Evolutionary conservation across 2,888 invertebrate genomes (phyloP).

Genomic region (Strigamia maritima): DNA sequence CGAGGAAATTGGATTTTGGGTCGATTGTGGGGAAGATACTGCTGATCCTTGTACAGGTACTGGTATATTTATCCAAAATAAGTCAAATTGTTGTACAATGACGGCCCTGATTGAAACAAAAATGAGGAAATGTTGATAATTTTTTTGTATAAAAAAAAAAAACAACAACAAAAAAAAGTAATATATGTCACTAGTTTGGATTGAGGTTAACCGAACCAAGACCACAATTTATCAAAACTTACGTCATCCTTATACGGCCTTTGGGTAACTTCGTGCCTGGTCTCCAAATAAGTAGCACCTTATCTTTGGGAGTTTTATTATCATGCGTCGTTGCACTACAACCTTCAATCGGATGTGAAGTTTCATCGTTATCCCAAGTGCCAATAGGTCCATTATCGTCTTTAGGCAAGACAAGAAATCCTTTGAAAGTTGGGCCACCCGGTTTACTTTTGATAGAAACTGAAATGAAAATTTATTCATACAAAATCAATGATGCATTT

Average conservation of each 20-base stretch:
- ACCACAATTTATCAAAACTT: neutral
- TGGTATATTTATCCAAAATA: neutral
- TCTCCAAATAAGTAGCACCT: constrained; percentile 8
- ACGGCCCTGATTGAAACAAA: neutral
- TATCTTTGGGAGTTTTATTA: neutral
- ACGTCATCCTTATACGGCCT: constrained; percentile 24
- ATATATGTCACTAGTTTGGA: neutral
- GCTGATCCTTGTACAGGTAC: neutral
- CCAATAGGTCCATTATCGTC: neutral
- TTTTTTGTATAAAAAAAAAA: too few relatives aligned
- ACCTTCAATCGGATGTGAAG: constrained; percentile 7
- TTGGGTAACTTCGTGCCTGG: neutral
- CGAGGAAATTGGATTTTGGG: neutral
- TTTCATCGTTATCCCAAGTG: constrained; percentile 35
- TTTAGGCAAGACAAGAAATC: constrained; percentile 16
- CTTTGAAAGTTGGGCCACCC: constrained; percentile 2
- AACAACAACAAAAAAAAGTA: neutral
- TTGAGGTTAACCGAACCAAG: neutral
- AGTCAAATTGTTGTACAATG: neutral
- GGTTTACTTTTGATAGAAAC: constrained; percentile 23
- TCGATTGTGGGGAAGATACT: neutral
- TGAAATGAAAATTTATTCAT: neutral
- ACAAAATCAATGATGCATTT: neutral
- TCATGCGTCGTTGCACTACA: constrained; percentile 28
- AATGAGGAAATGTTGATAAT: neutral